Conservation (phyloP, 2,888 invertebrate species). For the Steinernema carpocapsae region DNA sequence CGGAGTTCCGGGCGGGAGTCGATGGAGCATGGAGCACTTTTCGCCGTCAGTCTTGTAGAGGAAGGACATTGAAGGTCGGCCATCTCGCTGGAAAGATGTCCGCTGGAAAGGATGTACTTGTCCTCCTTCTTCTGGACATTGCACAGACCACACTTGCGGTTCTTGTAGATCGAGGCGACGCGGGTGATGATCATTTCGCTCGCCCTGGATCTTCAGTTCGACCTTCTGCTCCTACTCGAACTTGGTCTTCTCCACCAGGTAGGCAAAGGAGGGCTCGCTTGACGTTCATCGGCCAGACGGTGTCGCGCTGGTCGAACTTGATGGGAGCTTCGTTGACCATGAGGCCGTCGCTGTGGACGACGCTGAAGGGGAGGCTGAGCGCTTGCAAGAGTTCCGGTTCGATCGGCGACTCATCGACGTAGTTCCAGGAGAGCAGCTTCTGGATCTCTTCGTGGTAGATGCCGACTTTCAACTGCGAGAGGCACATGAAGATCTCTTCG, state of each 20-base stretch:
- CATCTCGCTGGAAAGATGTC: background rate
- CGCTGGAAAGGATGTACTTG: background rate
- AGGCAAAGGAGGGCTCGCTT: slow-evolving; percentile 64
- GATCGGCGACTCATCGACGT: background rate
- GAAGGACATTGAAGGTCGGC: background rate
- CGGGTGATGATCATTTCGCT: background rate
- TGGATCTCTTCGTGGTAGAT: background rate
- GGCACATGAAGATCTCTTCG: background rate
- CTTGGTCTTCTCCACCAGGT: too few species aligned
- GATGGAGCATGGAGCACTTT: background rate
- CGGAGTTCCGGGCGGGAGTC: background rate
- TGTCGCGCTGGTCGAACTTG: background rate
- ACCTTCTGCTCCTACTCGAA: too few species aligned
- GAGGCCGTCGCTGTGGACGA: too few species aligned
- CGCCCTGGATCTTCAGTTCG: too few species aligned
- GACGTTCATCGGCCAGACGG: slow-evolving; percentile 61
- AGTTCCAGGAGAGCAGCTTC: background rate
- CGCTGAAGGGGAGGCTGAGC: too few species aligned
- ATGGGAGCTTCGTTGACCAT: background rate
- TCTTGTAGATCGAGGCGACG: slow-evolving; percentile 5
- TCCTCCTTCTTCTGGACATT: background rate
- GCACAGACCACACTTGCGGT: slow-evolving; percentile 3
- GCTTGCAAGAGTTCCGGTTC: background rate
- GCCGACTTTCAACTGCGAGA: background rate
- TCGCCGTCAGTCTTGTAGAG: background rate